phyloP scores from a whole-genome alignment of 2,888 invertebrate genomes.

The Pheosia gnoma region DNA sequence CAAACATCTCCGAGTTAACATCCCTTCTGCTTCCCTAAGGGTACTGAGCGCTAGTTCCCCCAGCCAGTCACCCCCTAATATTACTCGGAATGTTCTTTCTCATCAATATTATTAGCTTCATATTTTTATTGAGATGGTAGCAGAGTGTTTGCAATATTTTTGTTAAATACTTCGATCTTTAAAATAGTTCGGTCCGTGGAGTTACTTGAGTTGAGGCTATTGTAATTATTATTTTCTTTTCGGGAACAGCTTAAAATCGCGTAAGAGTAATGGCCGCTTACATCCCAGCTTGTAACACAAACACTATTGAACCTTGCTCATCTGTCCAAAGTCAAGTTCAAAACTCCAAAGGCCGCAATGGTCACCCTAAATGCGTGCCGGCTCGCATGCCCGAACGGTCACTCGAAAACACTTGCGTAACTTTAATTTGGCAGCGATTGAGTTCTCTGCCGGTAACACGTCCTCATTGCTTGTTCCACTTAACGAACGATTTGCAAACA shows the following conservation, averaged over 20 bases:
- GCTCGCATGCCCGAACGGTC: slow-evolving; percentile 23
- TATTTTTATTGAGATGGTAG: too few species aligned
- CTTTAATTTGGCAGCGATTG: slow-evolving; percentile 61
- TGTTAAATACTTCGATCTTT: too few species aligned
- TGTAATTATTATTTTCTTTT: too few species aligned
- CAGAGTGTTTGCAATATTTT: too few species aligned
- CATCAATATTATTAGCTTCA: too few species aligned
- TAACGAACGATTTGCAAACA: slow-evolving; percentile 19
- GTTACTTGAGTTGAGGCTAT: too few species aligned
- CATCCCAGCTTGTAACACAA: too few species aligned
- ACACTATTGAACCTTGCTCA: too few species aligned
- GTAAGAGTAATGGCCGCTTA: too few species aligned
- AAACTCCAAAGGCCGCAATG: not conserved
- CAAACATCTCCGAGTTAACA: not conserved
- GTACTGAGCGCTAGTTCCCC: not conserved
- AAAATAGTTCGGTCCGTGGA: too few species aligned
- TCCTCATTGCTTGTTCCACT: slow-evolving; percentile 40
- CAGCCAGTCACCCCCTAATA: not conserved
- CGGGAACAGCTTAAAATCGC: too few species aligned
- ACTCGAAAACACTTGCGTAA: slow-evolving; percentile 54
- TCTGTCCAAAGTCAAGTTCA: not conserved
- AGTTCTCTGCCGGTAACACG: slow-evolving; percentile 29
- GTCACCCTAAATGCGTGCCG: slow-evolving; percentile 29
- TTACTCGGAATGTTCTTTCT: not conserved
- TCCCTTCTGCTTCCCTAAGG: not conserved